phyloP scores from a whole-genome alignment of 2,888 invertebrate genomes.

The Sympetrum striolatum region DNA sequence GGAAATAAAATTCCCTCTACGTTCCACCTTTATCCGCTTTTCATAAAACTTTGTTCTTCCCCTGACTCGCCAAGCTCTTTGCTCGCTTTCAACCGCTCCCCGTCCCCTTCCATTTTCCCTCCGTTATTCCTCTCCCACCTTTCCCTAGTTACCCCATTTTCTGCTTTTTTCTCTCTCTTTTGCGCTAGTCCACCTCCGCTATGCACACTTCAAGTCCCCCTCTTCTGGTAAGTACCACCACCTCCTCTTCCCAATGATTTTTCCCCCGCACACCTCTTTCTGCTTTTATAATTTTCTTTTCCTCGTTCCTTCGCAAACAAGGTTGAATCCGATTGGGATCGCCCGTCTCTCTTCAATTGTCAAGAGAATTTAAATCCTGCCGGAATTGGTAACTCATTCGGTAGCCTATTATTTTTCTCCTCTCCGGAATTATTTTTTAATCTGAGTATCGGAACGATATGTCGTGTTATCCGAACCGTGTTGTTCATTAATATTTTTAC shows the following conservation, averaged over 20 bases:
- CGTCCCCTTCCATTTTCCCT: background rate
- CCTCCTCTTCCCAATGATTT: background rate
- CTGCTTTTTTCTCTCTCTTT: background rate
- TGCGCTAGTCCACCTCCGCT: background rate
- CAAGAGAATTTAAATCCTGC: conserved; percentile 1
- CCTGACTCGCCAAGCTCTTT: background rate
- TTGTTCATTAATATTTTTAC: background rate
- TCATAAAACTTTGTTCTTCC: background rate
- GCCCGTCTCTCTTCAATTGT: conserved; percentile 2
- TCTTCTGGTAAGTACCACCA: background rate
- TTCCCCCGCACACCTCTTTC: background rate
- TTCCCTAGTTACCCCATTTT: background rate
- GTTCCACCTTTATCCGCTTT: background rate
- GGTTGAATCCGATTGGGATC: background rate
- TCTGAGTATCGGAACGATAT: background rate
- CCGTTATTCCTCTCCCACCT: background rate
- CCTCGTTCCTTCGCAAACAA: background rate
- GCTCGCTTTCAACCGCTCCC: background rate
- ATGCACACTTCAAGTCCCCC: background rate
- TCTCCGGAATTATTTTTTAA: background rate
- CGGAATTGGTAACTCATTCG: background rate
- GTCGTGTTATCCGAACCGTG: background rate
- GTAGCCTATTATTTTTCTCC: background rate
- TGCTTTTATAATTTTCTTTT: background rate
- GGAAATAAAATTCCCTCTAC: background rate